These are phyloP conservation scores for Hippoglossus stenolepis DNA, from an alignment of 2,113 vertebrate species.

Conservation along the genomic window DNA sequence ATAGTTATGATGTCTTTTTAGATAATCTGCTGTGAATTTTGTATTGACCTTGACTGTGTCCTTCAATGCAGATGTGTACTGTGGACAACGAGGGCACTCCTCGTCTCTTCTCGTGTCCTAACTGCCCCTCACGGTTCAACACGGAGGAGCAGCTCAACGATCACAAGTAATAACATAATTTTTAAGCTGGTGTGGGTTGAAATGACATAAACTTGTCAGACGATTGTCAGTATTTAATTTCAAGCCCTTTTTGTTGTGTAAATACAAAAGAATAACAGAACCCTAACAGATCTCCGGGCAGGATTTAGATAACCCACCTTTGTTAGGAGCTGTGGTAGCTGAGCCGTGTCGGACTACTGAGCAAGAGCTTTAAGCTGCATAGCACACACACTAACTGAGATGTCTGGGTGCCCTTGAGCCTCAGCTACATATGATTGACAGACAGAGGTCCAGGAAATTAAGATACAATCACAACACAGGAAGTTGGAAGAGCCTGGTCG, in stretches of 20 bases:
- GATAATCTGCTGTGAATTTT: slow-evolving; percentile 9
- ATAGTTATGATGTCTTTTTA: neutral
- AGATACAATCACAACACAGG: slow-evolving; percentile 65
- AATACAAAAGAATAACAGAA: slow-evolving; percentile 44
- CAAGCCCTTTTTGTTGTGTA: slow-evolving; percentile 29
- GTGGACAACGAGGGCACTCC: slow-evolving; percentile 65
- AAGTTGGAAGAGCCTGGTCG: slow-evolving; percentile 19
- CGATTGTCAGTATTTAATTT: slow-evolving; percentile 30
- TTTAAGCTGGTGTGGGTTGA: too few relatives aligned
- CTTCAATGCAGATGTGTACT: slow-evolving; percentile 53
- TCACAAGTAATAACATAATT: slow-evolving; percentile 71
- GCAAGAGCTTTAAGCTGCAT: slow-evolving; percentile 60
- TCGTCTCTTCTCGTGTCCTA: slow-evolving; percentile 67
- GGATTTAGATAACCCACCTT: slow-evolving; percentile 62
- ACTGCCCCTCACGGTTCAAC: slow-evolving; percentile 74
- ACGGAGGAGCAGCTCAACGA: slow-evolving; percentile 76
- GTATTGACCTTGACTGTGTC: slow-evolving; percentile 26
- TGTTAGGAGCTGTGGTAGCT: slow-evolving; percentile 42
- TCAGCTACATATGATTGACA: slow-evolving; percentile 69
- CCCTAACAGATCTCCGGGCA: neutral
- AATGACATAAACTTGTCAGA: neutral
- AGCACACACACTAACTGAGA: slow-evolving; percentile 46
- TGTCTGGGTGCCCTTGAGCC: slow-evolving; percentile 63
- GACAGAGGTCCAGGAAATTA: slow-evolving; percentile 68
- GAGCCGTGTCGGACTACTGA: slow-evolving; percentile 50